These are phyloP conservation scores for Diplodus puntazzo DNA, from an alignment of 2,797 vertebrate genomes.

Conservation along the genomic window DNA sequence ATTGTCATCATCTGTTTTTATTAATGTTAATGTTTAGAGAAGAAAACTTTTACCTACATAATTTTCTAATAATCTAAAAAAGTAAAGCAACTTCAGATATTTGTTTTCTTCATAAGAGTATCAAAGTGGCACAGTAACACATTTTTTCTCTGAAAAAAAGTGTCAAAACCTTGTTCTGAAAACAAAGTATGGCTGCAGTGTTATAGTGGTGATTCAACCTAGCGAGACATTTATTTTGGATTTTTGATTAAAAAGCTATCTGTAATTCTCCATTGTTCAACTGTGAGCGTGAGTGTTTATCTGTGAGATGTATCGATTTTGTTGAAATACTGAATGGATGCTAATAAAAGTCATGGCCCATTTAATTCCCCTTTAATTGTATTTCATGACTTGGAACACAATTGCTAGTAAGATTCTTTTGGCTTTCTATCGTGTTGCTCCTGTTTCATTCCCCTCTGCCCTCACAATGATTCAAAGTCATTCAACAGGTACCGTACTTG, in stretches of 20 bases:
- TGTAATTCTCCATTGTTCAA: not conserved
- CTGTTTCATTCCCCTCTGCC: not conserved
- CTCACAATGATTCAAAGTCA: constrained; percentile 1
- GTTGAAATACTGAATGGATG: not conserved
- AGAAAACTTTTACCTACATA: too few relatives aligned
- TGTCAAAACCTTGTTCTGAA: not conserved
- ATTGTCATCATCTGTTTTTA: not conserved
- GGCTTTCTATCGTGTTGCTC: constrained; percentile 10
- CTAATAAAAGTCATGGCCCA: constrained; percentile 17
- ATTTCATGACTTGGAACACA: constrained; percentile 9
- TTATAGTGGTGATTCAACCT: constrained; percentile 24
- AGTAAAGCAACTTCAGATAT: not conserved
- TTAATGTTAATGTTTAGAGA: not conserved
- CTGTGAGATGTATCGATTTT: not conserved
- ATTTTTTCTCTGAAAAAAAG: not conserved
- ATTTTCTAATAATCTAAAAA: not conserved
- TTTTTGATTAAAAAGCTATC: not conserved
- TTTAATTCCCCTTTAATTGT: constrained; percentile 3
- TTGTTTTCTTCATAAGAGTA: too few relatives aligned
- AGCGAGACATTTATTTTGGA: not conserved
- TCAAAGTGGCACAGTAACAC: not conserved
- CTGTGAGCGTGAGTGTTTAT: not conserved
- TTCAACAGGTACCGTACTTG: constrained; percentile 85
- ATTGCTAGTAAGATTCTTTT: not conserved
- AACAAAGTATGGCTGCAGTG: not conserved